Percentiles rank a stretch among this genome's conserved stretches.
These are phyloP conservation scores for Paramormyrops kingsleyae DNA, from an alignment of 2,113 vertebrate genomes.

Conservation along the genomic window DNA sequence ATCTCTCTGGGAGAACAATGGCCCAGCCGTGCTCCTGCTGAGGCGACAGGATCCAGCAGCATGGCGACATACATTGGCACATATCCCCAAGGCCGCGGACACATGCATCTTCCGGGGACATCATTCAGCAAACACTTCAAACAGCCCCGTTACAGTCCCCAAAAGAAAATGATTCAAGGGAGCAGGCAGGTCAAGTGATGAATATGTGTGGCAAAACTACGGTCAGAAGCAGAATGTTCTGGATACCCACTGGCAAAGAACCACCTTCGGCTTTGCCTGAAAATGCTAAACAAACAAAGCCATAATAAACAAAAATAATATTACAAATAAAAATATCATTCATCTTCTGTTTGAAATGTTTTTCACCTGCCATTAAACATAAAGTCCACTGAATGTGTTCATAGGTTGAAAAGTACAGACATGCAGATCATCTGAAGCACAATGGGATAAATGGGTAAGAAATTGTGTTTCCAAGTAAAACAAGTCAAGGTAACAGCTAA, in stretches of 20 bases:
- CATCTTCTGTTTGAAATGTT: neutral
- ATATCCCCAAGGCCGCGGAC: neutral
- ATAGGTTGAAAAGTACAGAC: neutral
- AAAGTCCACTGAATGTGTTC: neutral
- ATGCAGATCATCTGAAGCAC: neutral
- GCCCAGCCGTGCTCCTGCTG: neutral
- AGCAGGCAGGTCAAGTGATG: neutral
- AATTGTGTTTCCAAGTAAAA: neutral
- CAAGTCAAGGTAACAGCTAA: neutral
- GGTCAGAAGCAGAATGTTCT: neutral
- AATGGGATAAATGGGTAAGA: neutral
- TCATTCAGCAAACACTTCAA: neutral
- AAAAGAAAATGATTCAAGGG: neutral
- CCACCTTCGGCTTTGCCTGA: neutral
- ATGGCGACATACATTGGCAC: neutral
- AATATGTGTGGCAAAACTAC: neutral
- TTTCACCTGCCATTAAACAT: neutral
- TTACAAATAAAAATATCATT: neutral
- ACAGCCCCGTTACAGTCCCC: neutral
- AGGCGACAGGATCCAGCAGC: neutral
- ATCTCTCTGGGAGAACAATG: constrained; percentile 12
- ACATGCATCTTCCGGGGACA: neutral
- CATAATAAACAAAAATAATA: neutral
- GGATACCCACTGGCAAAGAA: neutral
- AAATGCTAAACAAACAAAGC: neutral